Evolutionary conservation across 2,797 vertebrate species (phyloP).

Genomic region (Lutjanus argentimaculatus): DNA sequence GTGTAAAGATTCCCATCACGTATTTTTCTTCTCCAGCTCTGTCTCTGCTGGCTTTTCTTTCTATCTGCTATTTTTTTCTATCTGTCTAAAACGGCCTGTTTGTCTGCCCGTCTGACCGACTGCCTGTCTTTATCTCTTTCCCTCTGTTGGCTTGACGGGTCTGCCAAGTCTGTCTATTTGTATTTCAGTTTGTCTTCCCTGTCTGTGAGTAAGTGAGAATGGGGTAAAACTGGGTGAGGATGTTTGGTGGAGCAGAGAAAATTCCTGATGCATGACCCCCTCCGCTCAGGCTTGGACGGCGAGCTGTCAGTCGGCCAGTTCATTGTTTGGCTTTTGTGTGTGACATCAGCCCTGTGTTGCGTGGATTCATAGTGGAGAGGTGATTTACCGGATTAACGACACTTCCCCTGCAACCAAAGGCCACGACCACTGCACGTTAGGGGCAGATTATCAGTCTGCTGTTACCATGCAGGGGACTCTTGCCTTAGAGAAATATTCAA

Average conservation of each 20-base stretch:
- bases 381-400: conserved; percentile 64
- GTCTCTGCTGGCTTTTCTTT: conserved; percentile 18
- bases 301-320: conserved; percentile 68
- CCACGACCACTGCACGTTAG: conserved; percentile 15
- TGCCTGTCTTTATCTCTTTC: conserved; percentile 52
- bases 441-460: conserved; percentile 44
- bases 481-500: conserved; percentile 5
- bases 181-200: conserved; percentile 65
- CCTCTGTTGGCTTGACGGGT: conserved; percentile 50
- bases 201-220: conserved; percentile 58
- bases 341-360: conserved; percentile 48
- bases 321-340: conserved; percentile 70
- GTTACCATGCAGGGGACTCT: conserved; percentile 9
- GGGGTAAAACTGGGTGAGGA: conserved; percentile 66
- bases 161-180: conserved; percentile 65
- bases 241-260: conserved; percentile 68
- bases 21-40: conserved; percentile 13
- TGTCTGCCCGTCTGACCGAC: conserved; percentile 50
- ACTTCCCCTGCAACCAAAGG: conserved; percentile 53
- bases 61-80: conserved; percentile 9
- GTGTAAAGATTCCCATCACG: conserved; percentile 5
- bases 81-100: conserved; percentile 43
- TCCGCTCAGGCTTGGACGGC: conserved; percentile 29
- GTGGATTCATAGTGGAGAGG: conserved; percentile 50
- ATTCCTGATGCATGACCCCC: conserved; percentile 70